These are phyloP conservation scores for Thripadectes ignobilis DNA, from an alignment of 2,797 vertebrate genomes.

Conservation along the genomic window DNA sequence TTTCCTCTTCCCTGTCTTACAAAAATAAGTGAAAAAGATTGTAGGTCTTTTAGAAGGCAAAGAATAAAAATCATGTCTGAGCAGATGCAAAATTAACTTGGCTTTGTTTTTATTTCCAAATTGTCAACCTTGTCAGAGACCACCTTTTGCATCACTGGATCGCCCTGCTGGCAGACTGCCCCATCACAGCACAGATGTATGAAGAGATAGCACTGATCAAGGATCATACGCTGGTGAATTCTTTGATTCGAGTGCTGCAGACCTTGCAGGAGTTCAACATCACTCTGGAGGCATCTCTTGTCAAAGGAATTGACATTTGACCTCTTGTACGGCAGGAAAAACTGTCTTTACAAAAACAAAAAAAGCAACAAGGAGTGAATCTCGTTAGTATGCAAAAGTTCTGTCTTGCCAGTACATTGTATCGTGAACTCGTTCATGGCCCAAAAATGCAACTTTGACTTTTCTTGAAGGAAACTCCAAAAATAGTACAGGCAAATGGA, in stretches of 20 bases:
- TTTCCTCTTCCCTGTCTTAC: not conserved
- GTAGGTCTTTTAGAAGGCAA: not conserved
- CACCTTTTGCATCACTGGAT: slow-evolving; percentile 99
- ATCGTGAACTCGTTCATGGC: slow-evolving; percentile 52
- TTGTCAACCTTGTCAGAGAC: slow-evolving; percentile 79
- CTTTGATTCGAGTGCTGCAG: slow-evolving; percentile 96
- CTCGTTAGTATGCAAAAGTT: slow-evolving; percentile 62
- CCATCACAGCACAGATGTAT: slow-evolving; percentile 98
- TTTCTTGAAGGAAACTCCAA: slow-evolving; percentile 61
- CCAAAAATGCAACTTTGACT: slow-evolving; percentile 51
- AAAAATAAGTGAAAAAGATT: not conserved
- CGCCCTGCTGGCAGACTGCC: slow-evolving; percentile 94
- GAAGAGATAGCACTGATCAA: slow-evolving; percentile 94
- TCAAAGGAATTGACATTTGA: slow-evolving; percentile 92
- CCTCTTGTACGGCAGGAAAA: slow-evolving; percentile 1
- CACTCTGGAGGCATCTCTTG: slow-evolving; percentile 94
- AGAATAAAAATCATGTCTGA: not conserved
- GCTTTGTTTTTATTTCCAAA: slow-evolving; percentile 40
- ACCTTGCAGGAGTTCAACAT: slow-evolving; percentile 99
- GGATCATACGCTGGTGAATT: slow-evolving; percentile 95
- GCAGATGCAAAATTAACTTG: slow-evolving; percentile 28
- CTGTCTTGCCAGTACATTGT: slow-evolving; percentile 64
- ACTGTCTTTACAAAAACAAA: not conserved
- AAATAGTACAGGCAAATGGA: slow-evolving; percentile 67
- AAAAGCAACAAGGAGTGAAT: slow-evolving; percentile 59